A percentile compares a stretch with the other conserved stretches of the same genome.
These are phyloP conservation scores for Tyria jacobaeae DNA, from an alignment of 2,888 invertebrate genomes.

Conservation along the genomic window DNA sequence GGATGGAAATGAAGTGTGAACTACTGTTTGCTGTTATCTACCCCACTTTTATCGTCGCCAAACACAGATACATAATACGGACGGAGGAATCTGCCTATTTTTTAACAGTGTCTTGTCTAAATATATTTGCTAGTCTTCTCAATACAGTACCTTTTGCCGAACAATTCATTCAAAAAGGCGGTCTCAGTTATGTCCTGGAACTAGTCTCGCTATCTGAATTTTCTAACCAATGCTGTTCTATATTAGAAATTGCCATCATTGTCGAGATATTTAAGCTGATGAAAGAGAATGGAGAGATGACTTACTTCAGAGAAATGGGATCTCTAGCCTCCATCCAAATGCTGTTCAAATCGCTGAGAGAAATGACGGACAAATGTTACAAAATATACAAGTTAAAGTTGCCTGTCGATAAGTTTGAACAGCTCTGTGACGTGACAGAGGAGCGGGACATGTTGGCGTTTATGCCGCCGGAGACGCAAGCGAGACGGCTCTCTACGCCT, in stretches of 20 bases:
- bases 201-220: slow-evolving; percentile 84
- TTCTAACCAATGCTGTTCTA: slow-evolving; percentile 86
- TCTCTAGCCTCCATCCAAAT: slow-evolving; percentile 77
- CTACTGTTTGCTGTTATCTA: slow-evolving; percentile 87
- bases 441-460: slow-evolving; percentile 62
- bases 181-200: slow-evolving; percentile 85
- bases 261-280: slow-evolving; percentile 86
- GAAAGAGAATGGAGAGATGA: slow-evolving; percentile 66
- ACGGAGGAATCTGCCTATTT: slow-evolving; percentile 84
- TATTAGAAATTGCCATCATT: slow-evolving; percentile 87
- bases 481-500: slow-evolving; percentile 53
- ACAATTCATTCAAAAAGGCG: slow-evolving; percentile 86
- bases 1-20: slow-evolving; percentile 84
- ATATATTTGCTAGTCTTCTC: slow-evolving; percentile 86
- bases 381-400: slow-evolving; percentile 71
- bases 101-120: slow-evolving; percentile 86
- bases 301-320: slow-evolving; percentile 70
- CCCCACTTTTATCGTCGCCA: slow-evolving; percentile 86
- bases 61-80: slow-evolving; percentile 78
- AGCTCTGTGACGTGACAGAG: slow-evolving; percentile 65
- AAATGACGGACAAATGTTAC: slow-evolving; percentile 72
- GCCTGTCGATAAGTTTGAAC: slow-evolving; percentile 63
- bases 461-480: slow-evolving; percentile 32
- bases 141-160: slow-evolving; percentile 85
- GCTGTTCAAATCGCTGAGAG: slow-evolving; percentile 74